phyloP scores from a whole-genome alignment of 2,797 vertebrate species.

The Poeciliopsis gracilis region DNA sequence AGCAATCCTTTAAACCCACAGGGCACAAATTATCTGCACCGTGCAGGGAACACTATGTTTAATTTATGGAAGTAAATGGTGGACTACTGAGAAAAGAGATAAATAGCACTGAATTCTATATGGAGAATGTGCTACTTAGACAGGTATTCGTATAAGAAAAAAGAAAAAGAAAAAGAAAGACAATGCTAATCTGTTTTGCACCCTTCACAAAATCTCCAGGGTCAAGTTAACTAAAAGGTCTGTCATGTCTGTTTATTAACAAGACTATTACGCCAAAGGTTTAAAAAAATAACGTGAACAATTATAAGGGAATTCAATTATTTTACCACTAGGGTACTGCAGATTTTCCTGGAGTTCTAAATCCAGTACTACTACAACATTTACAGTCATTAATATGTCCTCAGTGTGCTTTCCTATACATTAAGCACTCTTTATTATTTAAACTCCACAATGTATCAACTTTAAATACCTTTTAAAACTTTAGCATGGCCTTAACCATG shows the following conservation, averaged over 20 bases:
- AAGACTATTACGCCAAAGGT: not conserved
- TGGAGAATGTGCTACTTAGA: not conserved
- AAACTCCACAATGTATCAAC: not conserved
- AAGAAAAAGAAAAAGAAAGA: not conserved
- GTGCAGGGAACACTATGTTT: not conserved
- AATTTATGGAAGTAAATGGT: not conserved
- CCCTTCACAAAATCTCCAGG: not conserved
- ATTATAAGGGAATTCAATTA: not conserved
- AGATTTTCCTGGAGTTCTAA: not conserved
- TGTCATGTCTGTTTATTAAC: constrained; percentile 57
- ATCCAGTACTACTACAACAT: not conserved
- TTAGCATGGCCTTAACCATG: not conserved
- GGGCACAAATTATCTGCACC: not conserved
- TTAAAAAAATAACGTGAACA: not conserved
- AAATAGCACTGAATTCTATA: not conserved
- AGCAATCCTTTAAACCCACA: constrained; percentile 3
- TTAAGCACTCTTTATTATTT: not conserved
- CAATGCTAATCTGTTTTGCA: not conserved
- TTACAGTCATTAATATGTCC: not conserved
- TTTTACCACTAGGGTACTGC: not conserved
- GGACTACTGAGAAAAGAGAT: not conserved
- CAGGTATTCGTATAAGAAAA: not conserved
- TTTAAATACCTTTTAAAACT: not conserved
- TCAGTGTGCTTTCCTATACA: not conserved
- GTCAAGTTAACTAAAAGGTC: constrained; percentile 16